Evolutionary conservation across 2,797 vertebrate genomes (phyloP), one percentile per base, ranked within the genome.

Genomic region (Scarus forsteni): DNA sequence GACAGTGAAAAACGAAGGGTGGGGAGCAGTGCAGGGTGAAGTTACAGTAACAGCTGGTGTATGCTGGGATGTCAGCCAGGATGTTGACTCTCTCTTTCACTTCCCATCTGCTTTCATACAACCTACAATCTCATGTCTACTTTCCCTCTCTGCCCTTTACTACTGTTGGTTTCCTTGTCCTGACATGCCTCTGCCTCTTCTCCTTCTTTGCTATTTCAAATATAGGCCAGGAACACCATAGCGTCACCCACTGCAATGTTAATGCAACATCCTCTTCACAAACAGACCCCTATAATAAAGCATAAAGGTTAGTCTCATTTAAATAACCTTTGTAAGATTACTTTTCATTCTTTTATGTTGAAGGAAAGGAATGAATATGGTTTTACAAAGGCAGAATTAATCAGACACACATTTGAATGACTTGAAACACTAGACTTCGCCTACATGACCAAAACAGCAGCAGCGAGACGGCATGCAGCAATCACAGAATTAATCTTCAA

Each of bases 41-140:
- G 90, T 91, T 93, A 94, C 80, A 85, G 89, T 90, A 93, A 92
- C 96, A 97, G 95, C 96, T 96, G 96, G 91, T 88, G 79, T 75
- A 85, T 93, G 91, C 87, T 79, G 92, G 91, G 94, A 93, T 87
- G 81, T 83, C 68, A 76, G 92, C 89, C 87, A 89, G 85, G 84
- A 84, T 83, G 66, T 91, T 90, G 87, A 90, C 75, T 80, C 61
- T 73, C 86, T 85, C 86, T 85, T 90, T 88, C 85, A 88, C 82
- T 70, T 92, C 92, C 88, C 88, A 84, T 94, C 80, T 81, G 88
- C 80, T 90, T 87, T 89, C 73, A 77, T 78, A 84, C 91, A 66
- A 74, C 86, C 81, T 85, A 81, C 87, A 77, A 75, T 78, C 73
- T 73, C 70, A 71, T 67, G 73, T 69, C 86, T 92, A 75, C 88